Evolutionary conservation across 1,140 invertebrate species (phyloP).

Genomic region (Metopolophium dirhodum): DNA sequence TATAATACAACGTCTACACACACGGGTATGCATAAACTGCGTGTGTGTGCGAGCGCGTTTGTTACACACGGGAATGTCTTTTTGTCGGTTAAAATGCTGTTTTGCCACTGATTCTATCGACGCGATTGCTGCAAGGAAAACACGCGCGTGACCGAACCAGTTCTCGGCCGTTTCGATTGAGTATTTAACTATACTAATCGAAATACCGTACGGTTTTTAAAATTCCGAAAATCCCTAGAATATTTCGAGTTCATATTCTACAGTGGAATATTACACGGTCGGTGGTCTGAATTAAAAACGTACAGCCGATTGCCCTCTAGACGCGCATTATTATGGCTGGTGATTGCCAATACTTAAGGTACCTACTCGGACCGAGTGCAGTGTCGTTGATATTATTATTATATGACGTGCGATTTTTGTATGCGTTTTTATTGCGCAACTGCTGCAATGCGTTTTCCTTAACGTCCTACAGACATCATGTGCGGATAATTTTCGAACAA

Average conservation of each 20-base stretch:
- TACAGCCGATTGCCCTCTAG: not conserved
- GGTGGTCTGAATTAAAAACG: slow-evolving; percentile 14
- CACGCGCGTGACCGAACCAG: slow-evolving; percentile 46
- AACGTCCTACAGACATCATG: not conserved
- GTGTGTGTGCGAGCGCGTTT: not conserved
- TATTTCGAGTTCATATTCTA: not conserved
- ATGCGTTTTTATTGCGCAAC: not conserved
- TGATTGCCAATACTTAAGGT: not conserved
- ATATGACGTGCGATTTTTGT: not conserved
- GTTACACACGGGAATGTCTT: slow-evolving; percentile 31
- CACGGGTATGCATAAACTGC: not conserved
- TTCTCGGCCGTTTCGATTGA: slow-evolving; percentile 29
- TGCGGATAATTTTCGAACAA: not conserved
- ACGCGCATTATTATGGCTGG: not conserved
- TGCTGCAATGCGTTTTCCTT: not conserved
- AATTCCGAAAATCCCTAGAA: slow-evolving; percentile 50
- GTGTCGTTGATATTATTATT: not conserved
- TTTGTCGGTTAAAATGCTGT: slow-evolving; percentile 44
- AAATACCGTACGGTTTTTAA: slow-evolving; percentile 24
- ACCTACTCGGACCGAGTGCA: no score
- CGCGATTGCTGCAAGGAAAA: slow-evolving; percentile 27
- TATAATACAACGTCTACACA: not conserved
- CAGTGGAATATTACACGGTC: not conserved
- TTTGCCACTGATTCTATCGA: slow-evolving; percentile 40
- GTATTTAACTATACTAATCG: slow-evolving; percentile 40